Percentiles rank a stretch among this genome's conserved stretches.
phyloP scores from a whole-genome alignment of 2,888 invertebrate species.

The Phortica magna region DNA sequence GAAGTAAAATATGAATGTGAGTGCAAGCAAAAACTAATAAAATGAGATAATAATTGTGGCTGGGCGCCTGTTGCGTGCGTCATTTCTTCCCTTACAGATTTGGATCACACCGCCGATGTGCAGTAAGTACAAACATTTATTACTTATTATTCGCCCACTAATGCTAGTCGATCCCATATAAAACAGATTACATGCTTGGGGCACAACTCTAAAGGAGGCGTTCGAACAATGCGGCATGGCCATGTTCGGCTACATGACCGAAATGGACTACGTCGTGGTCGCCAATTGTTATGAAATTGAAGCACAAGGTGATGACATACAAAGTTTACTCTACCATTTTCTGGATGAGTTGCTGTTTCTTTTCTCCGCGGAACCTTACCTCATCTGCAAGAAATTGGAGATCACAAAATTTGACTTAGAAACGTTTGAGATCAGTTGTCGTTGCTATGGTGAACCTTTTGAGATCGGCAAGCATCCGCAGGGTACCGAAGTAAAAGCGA shows the following conservation, averaged over 20 bases:
- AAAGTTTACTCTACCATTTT: constrained; percentile 93
- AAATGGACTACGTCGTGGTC: constrained; percentile 90
- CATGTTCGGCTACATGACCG: constrained; percentile 99
- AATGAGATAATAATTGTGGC: not conserved
- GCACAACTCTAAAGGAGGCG: constrained; percentile 89
- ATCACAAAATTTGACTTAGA: constrained; percentile 92
- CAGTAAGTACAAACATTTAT: constrained; percentile 85
- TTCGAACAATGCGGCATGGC: constrained; percentile 97
- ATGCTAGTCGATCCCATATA: constrained; percentile 19
- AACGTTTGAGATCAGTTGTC: constrained; percentile 88
- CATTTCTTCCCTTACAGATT: constrained; percentile 80
- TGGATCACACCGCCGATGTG: constrained; percentile 99
- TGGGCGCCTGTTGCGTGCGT: constrained; percentile 6
- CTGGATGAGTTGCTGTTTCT: constrained; percentile 95
- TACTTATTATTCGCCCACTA: constrained; percentile 6
- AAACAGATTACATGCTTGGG: constrained; percentile 93
- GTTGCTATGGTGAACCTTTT: constrained; percentile 96
- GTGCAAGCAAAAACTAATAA: constrained; percentile 61
- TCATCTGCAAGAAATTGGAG: constrained; percentile 91
- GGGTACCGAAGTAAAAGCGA: constrained; percentile 99
- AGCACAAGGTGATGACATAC: constrained; percentile 92
- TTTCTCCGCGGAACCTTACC: constrained; percentile 93
- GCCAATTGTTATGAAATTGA: constrained; percentile 88
- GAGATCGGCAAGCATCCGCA: constrained; percentile 95
- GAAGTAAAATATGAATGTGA: constrained; percentile 90